Conservation (phyloP, 1,140 invertebrate genomes). For the Acromyrmex heyeri region DNA sequence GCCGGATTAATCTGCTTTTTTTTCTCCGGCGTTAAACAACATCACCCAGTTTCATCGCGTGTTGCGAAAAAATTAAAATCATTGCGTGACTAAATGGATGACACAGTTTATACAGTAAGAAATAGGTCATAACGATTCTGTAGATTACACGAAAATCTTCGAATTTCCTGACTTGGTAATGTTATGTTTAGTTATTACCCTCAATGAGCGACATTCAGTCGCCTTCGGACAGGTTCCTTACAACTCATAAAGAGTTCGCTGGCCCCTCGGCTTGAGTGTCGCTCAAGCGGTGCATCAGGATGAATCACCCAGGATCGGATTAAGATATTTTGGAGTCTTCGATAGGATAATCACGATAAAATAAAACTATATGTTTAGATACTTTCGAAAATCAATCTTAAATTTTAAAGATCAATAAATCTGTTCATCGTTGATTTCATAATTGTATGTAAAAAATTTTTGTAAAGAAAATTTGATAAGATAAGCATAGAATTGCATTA, state of each 20-base stretch:
- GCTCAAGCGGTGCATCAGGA: conserved; percentile 74
- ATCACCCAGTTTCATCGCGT: conserved; percentile 4
- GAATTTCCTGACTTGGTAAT: conserved; percentile 4
- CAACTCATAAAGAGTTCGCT: conserved; percentile 78
- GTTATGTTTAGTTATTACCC: conserved; percentile 42
- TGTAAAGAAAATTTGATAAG: background rate
- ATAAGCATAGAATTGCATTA: conserved; percentile 8
- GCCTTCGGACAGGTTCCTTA: conserved; percentile 76
- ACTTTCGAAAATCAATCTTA: background rate
- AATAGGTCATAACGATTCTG: conserved; percentile 26
- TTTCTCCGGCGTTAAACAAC: background rate
- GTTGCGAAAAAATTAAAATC: background rate
- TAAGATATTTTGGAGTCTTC: conserved; percentile 2
- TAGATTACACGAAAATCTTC: conserved; percentile 19
- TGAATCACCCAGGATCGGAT: conserved; percentile 77
- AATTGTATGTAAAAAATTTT: background rate
- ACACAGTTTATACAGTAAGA: background rate
- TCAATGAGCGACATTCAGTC: conserved; percentile 65
- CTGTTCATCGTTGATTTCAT: too few relatives aligned
- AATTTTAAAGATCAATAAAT: background rate
- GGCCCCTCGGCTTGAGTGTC: conserved; percentile 73
- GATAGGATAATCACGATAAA: background rate
- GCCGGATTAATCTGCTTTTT: conserved; percentile 23
- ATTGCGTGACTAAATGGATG: background rate
- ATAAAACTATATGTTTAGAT: too few relatives aligned